Evolutionary conservation across 1,140 invertebrate species (phyloP).

Genomic region (Drosophila albomicans): DNA sequence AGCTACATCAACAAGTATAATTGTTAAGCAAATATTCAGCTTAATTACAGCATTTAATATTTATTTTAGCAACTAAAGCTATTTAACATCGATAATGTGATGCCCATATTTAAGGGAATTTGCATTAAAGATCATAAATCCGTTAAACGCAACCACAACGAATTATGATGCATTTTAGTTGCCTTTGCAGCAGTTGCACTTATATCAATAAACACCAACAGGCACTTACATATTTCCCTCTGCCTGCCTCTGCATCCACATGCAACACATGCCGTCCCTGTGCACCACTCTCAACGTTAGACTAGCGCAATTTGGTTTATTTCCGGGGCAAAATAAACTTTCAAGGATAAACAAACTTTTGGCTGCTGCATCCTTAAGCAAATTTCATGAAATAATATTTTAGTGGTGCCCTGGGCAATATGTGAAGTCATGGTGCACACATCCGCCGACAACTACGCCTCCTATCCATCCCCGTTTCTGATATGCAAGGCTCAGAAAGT

Average conservation of each 20-base stretch:
- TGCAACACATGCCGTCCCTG: conserved; percentile 25
- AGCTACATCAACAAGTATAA: conserved; percentile 66
- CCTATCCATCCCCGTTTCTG: neutral
- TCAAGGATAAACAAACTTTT: conserved; percentile 83
- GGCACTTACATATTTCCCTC: conserved; percentile 20
- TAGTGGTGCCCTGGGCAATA: conserved; percentile 79
- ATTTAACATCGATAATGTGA: conserved; percentile 4
- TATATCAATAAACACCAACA: conserved; percentile 34
- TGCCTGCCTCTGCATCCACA: conserved; percentile 2
- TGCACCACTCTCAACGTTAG: conserved; percentile 27
- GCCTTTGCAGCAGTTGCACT: conserved; percentile 24
- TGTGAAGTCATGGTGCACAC: conserved; percentile 70
- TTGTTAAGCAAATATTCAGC: conserved; percentile 77
- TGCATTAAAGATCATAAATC: conserved; percentile 1
- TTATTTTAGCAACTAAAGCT: conserved; percentile 60
- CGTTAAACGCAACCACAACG: conserved; percentile 12
- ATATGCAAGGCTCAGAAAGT: conserved; percentile 3
- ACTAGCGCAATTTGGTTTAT: conserved; percentile 80
- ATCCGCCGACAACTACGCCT: conserved; percentile 35
- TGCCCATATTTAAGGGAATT: conserved; percentile 2
- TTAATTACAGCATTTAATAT: conserved; percentile 76
- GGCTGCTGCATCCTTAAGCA: conserved; percentile 77
- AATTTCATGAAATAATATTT: conserved; percentile 83
- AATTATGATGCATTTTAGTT: conserved; percentile 52
- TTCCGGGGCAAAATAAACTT: conserved; percentile 82